Base-by-base conservation (phyloP, 92 coral and sea anemone species). In the Ricordea florida region DNA sequence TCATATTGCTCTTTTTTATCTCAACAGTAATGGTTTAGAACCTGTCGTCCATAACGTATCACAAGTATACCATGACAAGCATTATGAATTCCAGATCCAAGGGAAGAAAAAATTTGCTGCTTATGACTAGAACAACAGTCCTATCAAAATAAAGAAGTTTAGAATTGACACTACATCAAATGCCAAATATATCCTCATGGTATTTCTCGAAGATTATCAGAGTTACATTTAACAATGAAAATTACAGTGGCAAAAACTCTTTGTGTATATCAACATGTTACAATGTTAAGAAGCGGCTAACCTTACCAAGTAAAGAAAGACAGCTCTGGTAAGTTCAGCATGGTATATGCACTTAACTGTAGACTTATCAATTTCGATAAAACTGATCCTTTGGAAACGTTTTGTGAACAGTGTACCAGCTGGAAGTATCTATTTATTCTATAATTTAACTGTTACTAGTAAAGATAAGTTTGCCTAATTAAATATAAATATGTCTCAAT, bases 91-190 rank as follows among this genome's bases (percentile, higher is more conserved):
- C n/a, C 44, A 37, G 44, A 8, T 37, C 8, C 44, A 37, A 37
- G n/a, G 9, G 44, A 37, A 37, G n/a, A 66, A 66, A 31, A 1
- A 13, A 17, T 45, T 66, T 31, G 36, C 60, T 4, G 74, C 16
- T 3, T 15, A 20, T 28, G 40, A 23, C 33, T 30, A 66, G 32
- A 66, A 66, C 24, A 66, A 66, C 14, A 45, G 40, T 27, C 74
- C 74, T 7, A 31, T 66, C 15, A 66, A 66, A 66, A 6, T 66
- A 4, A 66, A 66, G 34, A 66, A 47, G 37, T 66, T 66, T 15
- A 13, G 58, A 66, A 26, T 66, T 3, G 61, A 66, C 74, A 66
- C 60, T 3, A 10, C 30, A 18, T 45, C 74, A 43, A 66, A 66
- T 15, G 41, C 58, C 14, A 5, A 27, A 14, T 56, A 66, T 46